Conservation (phyloP, 2,797 vertebrate species). For the Pseudocheirus occidentalis region DNA sequence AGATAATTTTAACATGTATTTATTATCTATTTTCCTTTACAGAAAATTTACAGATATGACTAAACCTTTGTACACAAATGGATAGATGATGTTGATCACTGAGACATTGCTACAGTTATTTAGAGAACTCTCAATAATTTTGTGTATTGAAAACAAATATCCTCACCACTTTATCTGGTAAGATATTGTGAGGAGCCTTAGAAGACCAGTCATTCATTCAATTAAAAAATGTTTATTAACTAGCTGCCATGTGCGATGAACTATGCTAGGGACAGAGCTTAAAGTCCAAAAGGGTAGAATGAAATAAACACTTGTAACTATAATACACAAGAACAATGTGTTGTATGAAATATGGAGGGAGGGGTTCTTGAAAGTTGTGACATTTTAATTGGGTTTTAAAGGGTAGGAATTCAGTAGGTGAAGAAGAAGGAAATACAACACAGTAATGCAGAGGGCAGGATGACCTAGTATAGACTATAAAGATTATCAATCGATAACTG, state of each 20-base stretch:
- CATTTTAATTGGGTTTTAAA: not conserved
- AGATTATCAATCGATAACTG: not conserved
- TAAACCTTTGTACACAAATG: not conserved
- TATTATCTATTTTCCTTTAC: not conserved
- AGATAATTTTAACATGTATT: constrained; percentile 9
- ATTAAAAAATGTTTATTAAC: not conserved
- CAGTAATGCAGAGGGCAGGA: not conserved
- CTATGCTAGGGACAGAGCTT: not conserved
- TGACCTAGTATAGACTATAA: not conserved
- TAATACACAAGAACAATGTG: not conserved
- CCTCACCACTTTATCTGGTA: constrained; percentile 4
- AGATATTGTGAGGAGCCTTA: not conserved
- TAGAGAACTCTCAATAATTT: not conserved
- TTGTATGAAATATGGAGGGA: not conserved
- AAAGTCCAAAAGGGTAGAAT: not conserved
- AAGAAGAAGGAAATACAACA: not conserved
- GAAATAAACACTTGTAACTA: not conserved
- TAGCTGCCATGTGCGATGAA: not conserved
- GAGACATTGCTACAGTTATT: not conserved
- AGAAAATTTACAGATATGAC: not conserved
- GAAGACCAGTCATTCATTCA: not conserved
- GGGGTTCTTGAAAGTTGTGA: not conserved
- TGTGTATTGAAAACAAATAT: constrained; percentile 13
- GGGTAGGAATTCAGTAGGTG: not conserved
- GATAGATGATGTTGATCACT: not conserved